Base-by-base conservation (phyloP, 2,888 invertebrate genomes). In the Deilephila porcellus region DNA sequence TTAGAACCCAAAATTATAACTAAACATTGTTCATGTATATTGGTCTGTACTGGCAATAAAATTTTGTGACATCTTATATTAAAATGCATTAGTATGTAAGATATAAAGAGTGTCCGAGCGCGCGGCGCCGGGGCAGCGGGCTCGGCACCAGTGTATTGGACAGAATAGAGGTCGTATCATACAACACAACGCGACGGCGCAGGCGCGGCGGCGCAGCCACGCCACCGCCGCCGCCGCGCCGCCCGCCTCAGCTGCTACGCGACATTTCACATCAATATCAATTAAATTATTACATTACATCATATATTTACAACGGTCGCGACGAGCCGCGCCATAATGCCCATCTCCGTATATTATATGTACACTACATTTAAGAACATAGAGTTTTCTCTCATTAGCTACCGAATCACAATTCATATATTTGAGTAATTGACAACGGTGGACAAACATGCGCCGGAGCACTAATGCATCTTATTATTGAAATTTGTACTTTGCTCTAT, bases 341-440 rank as follows among this genome's bases (percentile, higher is more conserved):
- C 94, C 94, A 91, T 90, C 91, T 94, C 92, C 93, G 89, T 91
- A 92, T 92, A 90, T 93, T 91, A 91, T 94, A 94, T 94, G 86
- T 94, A 94, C 94, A 94, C 90, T 93, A 92, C 86, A 91, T 92
- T 92, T 91, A 93, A 93, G 93, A 93, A 90, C 93, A 93, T 93
- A 93, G 90, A 88, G 88, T 91, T 93, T 91, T 94, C 93, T 94
- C 93, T 93, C 94, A 91, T 93, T 94, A 94, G 93, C 94, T 94
- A 94, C 93, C 93, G 92, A 94, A 94, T 94, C 94, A 94, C 94
- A 94, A 93, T 94, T 93, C 91, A 93, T 92, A 92, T 93, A 92
- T 92, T 91, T 91, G 92, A 93, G 92, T 94, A 94, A 94, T 94
- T 94, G 94, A 94, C 94, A 92, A 94, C 92, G 93, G 93, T 93